A percentile compares a stretch with the other conserved stretches of the same genome.
Conservation (phyloP, 1,140 invertebrate species). For the Drosophila nasuta region DNA sequence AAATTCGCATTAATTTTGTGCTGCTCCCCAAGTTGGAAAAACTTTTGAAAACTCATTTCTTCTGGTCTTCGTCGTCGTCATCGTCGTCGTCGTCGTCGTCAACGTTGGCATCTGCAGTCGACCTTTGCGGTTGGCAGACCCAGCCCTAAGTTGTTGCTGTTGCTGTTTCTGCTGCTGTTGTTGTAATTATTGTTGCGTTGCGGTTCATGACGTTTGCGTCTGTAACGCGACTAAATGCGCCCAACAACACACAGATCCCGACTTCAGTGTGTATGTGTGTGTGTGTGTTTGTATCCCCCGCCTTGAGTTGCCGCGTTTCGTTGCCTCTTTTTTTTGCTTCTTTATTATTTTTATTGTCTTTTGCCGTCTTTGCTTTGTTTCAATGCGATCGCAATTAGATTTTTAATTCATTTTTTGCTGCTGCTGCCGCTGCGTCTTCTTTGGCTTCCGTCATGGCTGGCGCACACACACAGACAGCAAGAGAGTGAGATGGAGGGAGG, state of each 20-base stretch:
- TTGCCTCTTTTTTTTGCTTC: constrained; percentile 38
- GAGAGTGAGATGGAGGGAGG: not conserved
- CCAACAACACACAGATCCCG: constrained; percentile 61
- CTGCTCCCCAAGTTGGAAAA: constrained; percentile 68
- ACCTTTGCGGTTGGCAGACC: constrained; percentile 78
- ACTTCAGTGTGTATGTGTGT: constrained; percentile 25
- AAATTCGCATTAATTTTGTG: constrained; percentile 81
- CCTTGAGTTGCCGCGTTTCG: constrained; percentile 52
- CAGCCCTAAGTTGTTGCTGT: constrained; percentile 63
- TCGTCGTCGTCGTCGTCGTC: constrained; percentile 15
- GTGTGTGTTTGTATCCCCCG: constrained; percentile 37
- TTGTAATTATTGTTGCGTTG: constrained; percentile 83
- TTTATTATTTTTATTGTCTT: constrained; percentile 61
- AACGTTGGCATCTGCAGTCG: constrained; percentile 66
- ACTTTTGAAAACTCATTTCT: constrained; percentile 81
- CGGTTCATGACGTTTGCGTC: constrained; percentile 78
- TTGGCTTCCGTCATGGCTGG: constrained; percentile 72
- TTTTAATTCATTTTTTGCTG: constrained; percentile 79
- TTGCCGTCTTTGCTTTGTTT: constrained; percentile 73
- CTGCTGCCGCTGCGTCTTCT: constrained; percentile 52
- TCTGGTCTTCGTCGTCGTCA: constrained; percentile 49
- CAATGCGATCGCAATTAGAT: constrained; percentile 78
- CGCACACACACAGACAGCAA: constrained; percentile 50
- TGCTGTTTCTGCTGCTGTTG: constrained; percentile 52
- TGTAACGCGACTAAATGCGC: constrained; percentile 76